Base-by-base conservation (phyloP, 2,113 vertebrate species). In the Cisticola juncidis region DNA sequence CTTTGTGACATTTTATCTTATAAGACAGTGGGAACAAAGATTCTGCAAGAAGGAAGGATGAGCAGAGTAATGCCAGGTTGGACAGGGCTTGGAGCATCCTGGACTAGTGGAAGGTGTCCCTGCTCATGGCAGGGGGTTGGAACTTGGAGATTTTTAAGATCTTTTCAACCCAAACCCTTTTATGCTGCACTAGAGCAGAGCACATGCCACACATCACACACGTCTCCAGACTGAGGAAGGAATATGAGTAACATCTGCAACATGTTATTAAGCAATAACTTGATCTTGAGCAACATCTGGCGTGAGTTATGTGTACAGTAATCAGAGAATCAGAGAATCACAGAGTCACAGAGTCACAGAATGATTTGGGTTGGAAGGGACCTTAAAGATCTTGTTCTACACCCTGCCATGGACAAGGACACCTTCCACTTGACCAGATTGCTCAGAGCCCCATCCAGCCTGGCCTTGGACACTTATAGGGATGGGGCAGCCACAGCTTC, bases 241-340 rank as follows among this genome's bases (percentile, higher is more conserved):
- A 58, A 85, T 15, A 8, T 0, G 2, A 8, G 36, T 35, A 29
- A n/a, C 1, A 2, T 21, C 33, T 50, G 10, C 36, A 62, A 11
- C 22, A 38, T 38, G 38, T 38, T 38, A 38, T 38, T 38, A 38
- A 38, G 38, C 38, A 38, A 15, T 12, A 44, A 8, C 5, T 73
- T 70, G 33, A 14, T 35, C n/a, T 45, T 38, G 33, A 81, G 24
- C 16, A 47, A n/a, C 7, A 40, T 4, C 3, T 9, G 24, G 17
- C 17, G 13, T 47, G 22, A 71, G 6, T 6, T 56, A 21, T 24
- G 8, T 26, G 15, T 23, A 9, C 9, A 51, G 18, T 12, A 62
- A 48, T 9, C 84, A 86, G 15, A 38, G 40, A 73, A 20, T 40
- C 38, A 38, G 9, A 61, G 79, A 50, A 29, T n/a, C 44, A 48